phyloP scores from a whole-genome alignment of 2,888 invertebrate species.

The Diplazon laetatorius region DNA sequence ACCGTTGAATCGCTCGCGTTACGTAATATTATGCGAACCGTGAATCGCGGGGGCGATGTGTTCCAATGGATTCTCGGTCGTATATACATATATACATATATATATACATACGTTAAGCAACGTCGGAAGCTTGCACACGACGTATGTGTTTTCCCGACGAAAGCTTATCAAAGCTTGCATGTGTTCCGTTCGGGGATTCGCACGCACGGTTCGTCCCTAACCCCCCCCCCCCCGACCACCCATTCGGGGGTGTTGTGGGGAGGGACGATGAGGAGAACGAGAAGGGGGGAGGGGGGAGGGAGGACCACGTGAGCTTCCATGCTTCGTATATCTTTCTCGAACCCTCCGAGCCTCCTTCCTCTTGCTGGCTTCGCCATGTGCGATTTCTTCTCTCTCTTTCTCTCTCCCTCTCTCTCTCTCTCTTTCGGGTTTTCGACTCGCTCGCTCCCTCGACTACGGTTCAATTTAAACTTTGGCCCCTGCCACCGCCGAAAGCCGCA shows the following conservation, averaged over 20 bases:
- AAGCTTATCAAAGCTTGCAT: constrained; percentile 82
- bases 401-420: constrained; percentile 31
- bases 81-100: constrained; percentile 33
- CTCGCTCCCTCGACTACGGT: constrained; percentile 68
- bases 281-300: too few species aligned
- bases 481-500: constrained; percentile 77
- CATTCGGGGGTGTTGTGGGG: too few species aligned
- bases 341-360: constrained; percentile 49
- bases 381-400: constrained; percentile 39
- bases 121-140: too few species aligned
- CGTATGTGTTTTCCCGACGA: constrained; percentile 73
- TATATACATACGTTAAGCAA: too few species aligned
- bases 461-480: constrained; percentile 80
- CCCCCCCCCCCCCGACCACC: too few species aligned
- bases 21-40: constrained; percentile 77
- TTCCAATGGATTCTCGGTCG: constrained; percentile 75
- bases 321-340: constrained; percentile 72
- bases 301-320: constrained; percentile 74
- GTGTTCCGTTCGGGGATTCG: constrained; percentile 80
- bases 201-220: constrained; percentile 79
- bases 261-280: too few species aligned
- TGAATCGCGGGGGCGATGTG: constrained; percentile 74
- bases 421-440: constrained; percentile 45
- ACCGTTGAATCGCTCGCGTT: constrained; percentile 73
- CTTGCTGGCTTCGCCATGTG: constrained; percentile 58